Evolutionary conservation across 2,888 invertebrate species (phyloP).

Genomic region (Cristatella mucedo): DNA sequence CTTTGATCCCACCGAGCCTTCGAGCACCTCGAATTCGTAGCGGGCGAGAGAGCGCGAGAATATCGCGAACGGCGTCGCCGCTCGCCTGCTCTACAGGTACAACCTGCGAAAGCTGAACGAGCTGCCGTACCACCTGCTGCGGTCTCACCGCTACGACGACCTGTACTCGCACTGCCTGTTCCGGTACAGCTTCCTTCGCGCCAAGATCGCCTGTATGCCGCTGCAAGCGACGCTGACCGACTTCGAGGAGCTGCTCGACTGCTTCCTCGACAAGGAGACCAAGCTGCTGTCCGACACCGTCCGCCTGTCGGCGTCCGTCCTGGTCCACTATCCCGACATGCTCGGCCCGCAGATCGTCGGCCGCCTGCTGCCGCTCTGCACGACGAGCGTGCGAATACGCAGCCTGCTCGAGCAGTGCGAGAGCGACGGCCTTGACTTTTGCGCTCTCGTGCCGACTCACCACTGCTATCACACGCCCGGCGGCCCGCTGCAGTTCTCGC

Average conservation of each 20-base stretch:
- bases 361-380: slow-evolving; percentile 78
- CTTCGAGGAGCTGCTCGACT: slow-evolving; percentile 65
- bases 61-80: too few species aligned
- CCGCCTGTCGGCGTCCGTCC: slow-evolving; percentile 78
- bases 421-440: slow-evolving; percentile 67
- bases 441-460: slow-evolving; percentile 75
- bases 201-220: slow-evolving; percentile 84
- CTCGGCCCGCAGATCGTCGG: slow-evolving; percentile 83
- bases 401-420: slow-evolving; percentile 79
- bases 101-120: slow-evolving; percentile 83
- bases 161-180: slow-evolving; percentile 79
- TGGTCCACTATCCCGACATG: slow-evolving; percentile 83
- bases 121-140: slow-evolving; percentile 78
- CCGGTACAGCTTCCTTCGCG: slow-evolving; percentile 92
- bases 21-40: too few species aligned
- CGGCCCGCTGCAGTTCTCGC: slow-evolving; percentile 88
- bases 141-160: slow-evolving; percentile 76
- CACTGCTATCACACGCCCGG: slow-evolving; percentile 97
- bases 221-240: slow-evolving; percentile 83
- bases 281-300: slow-evolving; percentile 36
- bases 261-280: slow-evolving; percentile 31
- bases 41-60: too few species aligned
- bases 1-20: too few species aligned
- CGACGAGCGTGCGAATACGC: slow-evolving; percentile 61
- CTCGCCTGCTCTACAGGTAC: slow-evolving; percentile 53